phyloP scores from a whole-genome alignment of 2,888 invertebrate genomes.

The Phorcus lineatus region DNA sequence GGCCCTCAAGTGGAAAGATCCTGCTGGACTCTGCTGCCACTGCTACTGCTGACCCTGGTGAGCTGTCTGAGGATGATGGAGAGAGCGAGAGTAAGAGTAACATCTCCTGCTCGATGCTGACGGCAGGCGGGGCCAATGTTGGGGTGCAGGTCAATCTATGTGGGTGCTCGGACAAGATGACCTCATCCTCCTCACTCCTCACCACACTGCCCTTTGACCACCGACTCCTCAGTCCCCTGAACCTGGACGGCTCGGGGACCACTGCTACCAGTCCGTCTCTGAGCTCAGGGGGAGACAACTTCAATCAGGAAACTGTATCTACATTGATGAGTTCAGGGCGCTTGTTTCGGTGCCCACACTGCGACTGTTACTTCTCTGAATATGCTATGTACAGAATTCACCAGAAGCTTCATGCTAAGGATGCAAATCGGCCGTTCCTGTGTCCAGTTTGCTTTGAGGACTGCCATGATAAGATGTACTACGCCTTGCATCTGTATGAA shows the following conservation, averaged over 20 bases:
- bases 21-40: neutral
- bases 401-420: constrained; percentile 60
- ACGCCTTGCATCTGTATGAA: constrained; percentile 63
- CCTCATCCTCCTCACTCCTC: constrained; percentile 8
- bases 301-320: constrained; percentile 55
- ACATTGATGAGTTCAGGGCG: constrained; percentile 58
- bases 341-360: constrained; percentile 66
- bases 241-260: constrained; percentile 40
- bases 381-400: constrained; percentile 69
- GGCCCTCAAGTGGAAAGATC: neutral
- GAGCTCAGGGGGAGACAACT: constrained; percentile 17
- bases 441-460: constrained; percentile 66
- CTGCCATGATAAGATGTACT: constrained; percentile 67
- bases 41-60: neutral
- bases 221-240: constrained; percentile 18
- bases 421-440: constrained; percentile 55
- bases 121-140: constrained; percentile 7
- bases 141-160: constrained; percentile 60
- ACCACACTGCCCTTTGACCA: constrained; percentile 2
- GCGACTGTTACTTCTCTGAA: constrained; percentile 68
- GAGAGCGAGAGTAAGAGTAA: neutral
- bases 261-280: constrained; percentile 44
- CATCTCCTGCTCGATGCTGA: neutral
- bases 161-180: constrained; percentile 7
- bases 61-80: constrained; percentile 1